Conservation (phyloP, 2,888 invertebrate genomes). For the Lathronympha strigana region DNA sequence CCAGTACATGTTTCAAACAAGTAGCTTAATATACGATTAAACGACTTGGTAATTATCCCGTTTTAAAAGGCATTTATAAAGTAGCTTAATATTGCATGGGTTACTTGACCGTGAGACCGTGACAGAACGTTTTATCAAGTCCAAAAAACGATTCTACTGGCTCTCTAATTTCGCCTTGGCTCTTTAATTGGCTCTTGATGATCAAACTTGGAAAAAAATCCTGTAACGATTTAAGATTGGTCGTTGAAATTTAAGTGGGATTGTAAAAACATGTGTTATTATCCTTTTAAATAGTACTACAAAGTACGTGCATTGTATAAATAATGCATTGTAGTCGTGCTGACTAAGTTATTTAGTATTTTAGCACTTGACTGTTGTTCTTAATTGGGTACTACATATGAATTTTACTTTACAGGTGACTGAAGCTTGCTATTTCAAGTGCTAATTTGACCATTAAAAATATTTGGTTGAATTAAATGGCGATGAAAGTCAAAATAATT, state of each 20-base stretch:
- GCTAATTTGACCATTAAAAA: not conserved
- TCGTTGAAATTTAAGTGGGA: not conserved
- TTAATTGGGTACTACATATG: not conserved
- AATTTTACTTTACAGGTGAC: slow-evolving; percentile 4
- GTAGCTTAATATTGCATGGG: not conserved
- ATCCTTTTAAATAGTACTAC: not conserved
- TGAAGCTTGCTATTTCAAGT: slow-evolving; percentile 1
- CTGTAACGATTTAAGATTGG: not conserved
- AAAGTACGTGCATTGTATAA: not conserved
- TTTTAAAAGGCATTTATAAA: too few relatives aligned
- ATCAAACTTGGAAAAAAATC: not conserved
- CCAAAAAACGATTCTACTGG: not conserved
- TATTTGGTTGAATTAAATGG: not conserved
- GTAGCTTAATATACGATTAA: not conserved
- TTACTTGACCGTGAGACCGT: slow-evolving; percentile 13
- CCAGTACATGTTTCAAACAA: not conserved
- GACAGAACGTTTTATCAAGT: not conserved
- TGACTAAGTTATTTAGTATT: not conserved
- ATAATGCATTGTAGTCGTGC: not conserved
- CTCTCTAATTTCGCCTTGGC: too few relatives aligned
- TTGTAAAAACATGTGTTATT: not conserved
- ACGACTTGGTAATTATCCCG: too few relatives aligned
- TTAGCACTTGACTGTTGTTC: not conserved
- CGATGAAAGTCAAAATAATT: not conserved
- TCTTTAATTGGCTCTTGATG: slow-evolving; percentile 6